Evolutionary conservation across 2,888 invertebrate genomes (phyloP).

Genomic region (Nemoura dubitans): DNA sequence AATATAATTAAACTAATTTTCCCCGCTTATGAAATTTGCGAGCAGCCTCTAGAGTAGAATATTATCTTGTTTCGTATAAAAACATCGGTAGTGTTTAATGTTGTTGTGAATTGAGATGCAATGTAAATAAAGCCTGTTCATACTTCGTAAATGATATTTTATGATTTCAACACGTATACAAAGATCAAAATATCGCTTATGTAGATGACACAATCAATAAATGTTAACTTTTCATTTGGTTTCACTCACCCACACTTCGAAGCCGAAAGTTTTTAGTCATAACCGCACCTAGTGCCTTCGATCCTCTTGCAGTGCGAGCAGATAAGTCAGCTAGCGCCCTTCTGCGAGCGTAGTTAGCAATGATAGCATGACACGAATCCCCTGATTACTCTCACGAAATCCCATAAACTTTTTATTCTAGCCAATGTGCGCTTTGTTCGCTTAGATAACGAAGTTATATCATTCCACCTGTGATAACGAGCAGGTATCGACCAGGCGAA

Average conservation of each 20-base stretch:
- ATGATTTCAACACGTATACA: no score
- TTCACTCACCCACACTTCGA: neutral
- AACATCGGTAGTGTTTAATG: no score
- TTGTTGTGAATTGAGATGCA: no score
- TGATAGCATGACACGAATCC: neutral
- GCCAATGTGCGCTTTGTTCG: neutral
- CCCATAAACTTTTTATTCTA: neutral
- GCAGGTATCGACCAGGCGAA: neutral
- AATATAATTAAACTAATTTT: no score
- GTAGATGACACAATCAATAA: no score
- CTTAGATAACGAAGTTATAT: neutral
- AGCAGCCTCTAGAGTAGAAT: no score
- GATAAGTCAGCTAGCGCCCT: neutral
- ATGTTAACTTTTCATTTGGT: no score
- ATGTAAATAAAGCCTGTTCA: no score
- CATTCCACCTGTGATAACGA: neutral
- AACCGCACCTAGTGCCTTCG: neutral
- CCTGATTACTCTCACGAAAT: neutral
- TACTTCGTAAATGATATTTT: no score
- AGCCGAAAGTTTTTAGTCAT: neutral
- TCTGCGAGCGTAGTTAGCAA: neutral
- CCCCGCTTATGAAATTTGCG: no score
- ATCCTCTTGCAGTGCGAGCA: neutral
- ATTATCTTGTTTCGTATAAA: no score
- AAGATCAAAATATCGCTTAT: no score